These are phyloP conservation scores for Drosophila lacertosa DNA, from an alignment of 1,140 invertebrate species.

Conservation along the genomic window DNA sequence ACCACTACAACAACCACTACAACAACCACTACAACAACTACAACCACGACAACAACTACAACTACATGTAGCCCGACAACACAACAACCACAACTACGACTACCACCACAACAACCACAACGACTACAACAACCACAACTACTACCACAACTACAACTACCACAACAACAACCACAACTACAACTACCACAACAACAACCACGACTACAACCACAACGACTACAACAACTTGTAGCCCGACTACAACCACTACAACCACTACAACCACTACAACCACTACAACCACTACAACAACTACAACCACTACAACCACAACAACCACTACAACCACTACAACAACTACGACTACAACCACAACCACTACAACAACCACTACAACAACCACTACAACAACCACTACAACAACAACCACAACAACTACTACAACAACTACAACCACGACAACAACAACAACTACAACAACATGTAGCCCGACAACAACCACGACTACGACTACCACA, in stretches of 20 bases:
- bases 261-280: conserved; percentile 14
- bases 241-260: conserved; percentile 8
- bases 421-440: conserved; percentile 7
- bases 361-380: conserved; percentile 8
- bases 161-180: background rate
- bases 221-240: background rate
- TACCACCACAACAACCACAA: conserved; percentile 6
- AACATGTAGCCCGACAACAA: conserved; percentile 3
- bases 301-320: conserved; percentile 24
- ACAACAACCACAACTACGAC: conserved; percentile 6
- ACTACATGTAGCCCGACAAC: too few species aligned
- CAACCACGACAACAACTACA: conserved; percentile 12
- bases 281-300: conserved; percentile 13
- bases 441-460: conserved; percentile 18
- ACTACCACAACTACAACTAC: conserved; percentile 12
- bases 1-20: conserved; percentile 13
- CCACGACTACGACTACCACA: conserved; percentile 1
- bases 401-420: conserved; percentile 7
- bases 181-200: too few species aligned
- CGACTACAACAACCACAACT: conserved; percentile 1
- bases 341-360: conserved; percentile 1
- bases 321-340: conserved; percentile 10
- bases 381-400: conserved; percentile 24
- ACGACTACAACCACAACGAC: background rate
- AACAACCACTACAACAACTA: conserved; percentile 14